These are phyloP conservation scores for Nesoenas mayeri DNA, from an alignment of 2,113 vertebrate species.

Conservation along the genomic window DNA sequence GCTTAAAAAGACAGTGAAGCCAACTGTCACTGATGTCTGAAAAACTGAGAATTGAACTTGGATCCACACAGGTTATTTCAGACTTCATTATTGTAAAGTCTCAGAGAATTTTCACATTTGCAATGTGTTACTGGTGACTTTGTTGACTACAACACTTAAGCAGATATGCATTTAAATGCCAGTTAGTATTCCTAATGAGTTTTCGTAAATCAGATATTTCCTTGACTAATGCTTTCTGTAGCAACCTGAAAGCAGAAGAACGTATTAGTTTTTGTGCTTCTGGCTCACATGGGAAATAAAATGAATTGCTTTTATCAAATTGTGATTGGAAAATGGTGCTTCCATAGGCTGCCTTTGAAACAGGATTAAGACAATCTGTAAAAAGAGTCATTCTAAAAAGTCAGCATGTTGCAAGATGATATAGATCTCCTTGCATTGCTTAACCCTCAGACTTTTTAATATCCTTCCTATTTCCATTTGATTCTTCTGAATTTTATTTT, in stretches of 20 bases:
- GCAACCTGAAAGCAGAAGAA: not conserved
- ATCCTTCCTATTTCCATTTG: not conserved
- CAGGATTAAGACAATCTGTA: not conserved
- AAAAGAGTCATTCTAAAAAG: constrained; percentile 3
- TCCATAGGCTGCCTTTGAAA: not conserved
- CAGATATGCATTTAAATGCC: not conserved
- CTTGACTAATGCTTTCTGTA: not conserved
- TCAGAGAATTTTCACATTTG: not conserved
- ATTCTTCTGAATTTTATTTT: constrained; percentile 17
- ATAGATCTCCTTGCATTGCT: not conserved
- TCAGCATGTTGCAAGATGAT: not conserved
- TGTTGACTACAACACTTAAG: not conserved
- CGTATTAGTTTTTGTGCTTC: not conserved
- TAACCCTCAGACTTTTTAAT: constrained; percentile 23
- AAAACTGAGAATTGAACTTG: not conserved
- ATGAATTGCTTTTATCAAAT: constrained; percentile 16
- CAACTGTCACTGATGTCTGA: not conserved
- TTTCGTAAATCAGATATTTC: constrained; percentile 6
- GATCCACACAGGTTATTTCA: not conserved
- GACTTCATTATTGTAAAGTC: not conserved
- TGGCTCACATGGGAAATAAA: constrained; percentile 9
- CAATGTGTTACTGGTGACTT: not conserved
- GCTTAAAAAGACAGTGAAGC: not conserved
- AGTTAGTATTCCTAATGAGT: not conserved
- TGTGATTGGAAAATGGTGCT: not conserved